Evolutionary conservation across 1,140 invertebrate species (phyloP).

Genomic region (Tigriopus japonicus): DNA sequence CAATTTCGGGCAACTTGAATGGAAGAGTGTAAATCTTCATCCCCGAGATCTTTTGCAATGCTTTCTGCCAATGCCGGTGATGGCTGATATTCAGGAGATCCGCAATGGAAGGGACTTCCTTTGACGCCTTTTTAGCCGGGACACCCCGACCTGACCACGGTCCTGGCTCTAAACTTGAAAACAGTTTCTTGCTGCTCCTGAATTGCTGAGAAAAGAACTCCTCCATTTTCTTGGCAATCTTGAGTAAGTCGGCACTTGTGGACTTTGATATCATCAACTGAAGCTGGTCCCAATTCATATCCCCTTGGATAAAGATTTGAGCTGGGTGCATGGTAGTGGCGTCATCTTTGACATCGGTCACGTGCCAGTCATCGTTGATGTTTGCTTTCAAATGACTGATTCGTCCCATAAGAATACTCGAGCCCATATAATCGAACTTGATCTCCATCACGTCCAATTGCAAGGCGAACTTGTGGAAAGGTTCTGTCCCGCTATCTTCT

Average conservation of each 20-base stretch:
- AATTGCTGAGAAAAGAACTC: conserved; percentile 93
- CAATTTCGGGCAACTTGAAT: conserved; percentile 41
- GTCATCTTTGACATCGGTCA: conserved; percentile 25
- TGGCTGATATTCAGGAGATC: background rate
- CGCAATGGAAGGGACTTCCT: background rate
- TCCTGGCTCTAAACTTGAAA: conserved; percentile 49
- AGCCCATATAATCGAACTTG: conserved; percentile 87
- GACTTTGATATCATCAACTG: conserved; percentile 91
- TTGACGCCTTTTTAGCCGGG: background rate
- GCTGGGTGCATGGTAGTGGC: conserved; percentile 42
- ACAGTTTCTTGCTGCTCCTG: conserved; percentile 73
- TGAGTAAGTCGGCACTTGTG: conserved; percentile 82
- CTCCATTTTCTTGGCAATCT: conserved; percentile 88
- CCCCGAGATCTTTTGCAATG: conserved; percentile 48
- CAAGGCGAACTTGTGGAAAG: conserved; percentile 67
- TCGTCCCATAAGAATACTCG: conserved; percentile 65
- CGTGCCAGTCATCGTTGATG: conserved; percentile 63
- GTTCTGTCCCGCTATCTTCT: conserved; percentile 71
- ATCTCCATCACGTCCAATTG: conserved; percentile 66
- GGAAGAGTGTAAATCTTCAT: conserved; percentile 48
- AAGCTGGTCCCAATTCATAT: conserved; percentile 79
- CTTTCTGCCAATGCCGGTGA: conserved; percentile 79
- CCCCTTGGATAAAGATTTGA: conserved; percentile 77
- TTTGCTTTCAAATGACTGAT: conserved; percentile 58
- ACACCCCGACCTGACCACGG: conserved; percentile 24